Conservation (phyloP, 2,113 vertebrate species). For the Stegastes partitus region DNA sequence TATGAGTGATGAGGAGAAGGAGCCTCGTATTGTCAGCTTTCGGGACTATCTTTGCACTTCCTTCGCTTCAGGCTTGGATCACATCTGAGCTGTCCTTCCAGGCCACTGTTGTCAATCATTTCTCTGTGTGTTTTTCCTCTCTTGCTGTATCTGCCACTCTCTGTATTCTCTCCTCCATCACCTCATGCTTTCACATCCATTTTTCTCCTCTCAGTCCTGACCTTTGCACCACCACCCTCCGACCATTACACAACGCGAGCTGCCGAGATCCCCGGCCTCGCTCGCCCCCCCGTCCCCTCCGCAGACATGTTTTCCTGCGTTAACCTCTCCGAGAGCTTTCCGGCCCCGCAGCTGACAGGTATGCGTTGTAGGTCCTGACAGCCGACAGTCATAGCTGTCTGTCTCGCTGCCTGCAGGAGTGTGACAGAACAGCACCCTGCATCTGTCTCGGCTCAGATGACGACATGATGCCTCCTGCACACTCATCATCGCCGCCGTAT, state of each 20-base stretch:
- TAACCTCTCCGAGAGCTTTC: conserved; percentile 46
- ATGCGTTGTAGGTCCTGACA: conserved; percentile 61
- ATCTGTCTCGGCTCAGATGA: conserved; percentile 56
- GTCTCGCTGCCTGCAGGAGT: conserved; percentile 41
- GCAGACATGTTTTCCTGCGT: conserved; percentile 50
- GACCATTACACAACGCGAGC: conserved; percentile 33
- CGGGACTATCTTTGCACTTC: conserved; percentile 24
- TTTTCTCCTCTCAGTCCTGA: neutral
- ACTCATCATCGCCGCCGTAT: neutral
- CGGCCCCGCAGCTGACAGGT: conserved; percentile 55
- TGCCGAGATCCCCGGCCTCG: conserved; percentile 9
- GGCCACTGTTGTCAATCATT: conserved; percentile 35
- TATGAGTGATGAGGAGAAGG: conserved; percentile 41
- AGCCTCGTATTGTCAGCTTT: conserved; percentile 52
- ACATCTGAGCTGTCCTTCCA: conserved; percentile 21
- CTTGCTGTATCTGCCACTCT: conserved; percentile 12
- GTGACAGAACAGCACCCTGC: conserved; percentile 48
- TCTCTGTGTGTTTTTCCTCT: neutral
- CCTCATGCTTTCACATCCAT: neutral
- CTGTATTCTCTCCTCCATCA: conserved; percentile 7
- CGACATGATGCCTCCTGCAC: conserved; percentile 32
- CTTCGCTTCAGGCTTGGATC: conserved; percentile 50
- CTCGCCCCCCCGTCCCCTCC: conserved; percentile 3
- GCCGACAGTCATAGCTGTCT: conserved; percentile 64
- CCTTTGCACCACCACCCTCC: conserved; percentile 9